Evolutionary conservation across 23 tunicate genomes (phyloP).

Genomic region (Trididemnum miniatum): DNA sequence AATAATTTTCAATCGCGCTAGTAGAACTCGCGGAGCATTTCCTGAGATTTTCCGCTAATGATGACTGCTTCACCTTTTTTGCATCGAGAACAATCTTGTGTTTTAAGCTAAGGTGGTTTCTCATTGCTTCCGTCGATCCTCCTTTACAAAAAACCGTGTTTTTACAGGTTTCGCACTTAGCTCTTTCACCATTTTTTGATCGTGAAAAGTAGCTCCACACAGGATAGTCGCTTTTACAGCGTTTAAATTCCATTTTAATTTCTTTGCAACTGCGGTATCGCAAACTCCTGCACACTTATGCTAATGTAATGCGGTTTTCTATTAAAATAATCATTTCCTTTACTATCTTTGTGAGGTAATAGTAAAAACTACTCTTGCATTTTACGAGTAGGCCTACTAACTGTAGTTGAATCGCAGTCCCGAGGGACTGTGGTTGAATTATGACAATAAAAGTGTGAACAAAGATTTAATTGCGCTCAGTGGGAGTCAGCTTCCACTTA

Average conservation of each 20-base stretch:
- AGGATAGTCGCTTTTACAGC: constrained; percentile 47
- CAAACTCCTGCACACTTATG: not conserved
- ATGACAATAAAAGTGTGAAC: constrained; percentile 27
- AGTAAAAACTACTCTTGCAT: constrained; percentile 9
- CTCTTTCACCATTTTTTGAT: constrained; percentile 65
- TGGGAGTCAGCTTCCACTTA: constrained; percentile 18
- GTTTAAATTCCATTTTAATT: constrained; percentile 31
- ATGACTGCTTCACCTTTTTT: constrained; percentile 38
- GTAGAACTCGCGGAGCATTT: too few species aligned
- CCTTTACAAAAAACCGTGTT: constrained; percentile 57
- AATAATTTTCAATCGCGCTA: not conserved
- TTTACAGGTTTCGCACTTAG: constrained; percentile 61
- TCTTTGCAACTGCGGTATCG: not conserved
- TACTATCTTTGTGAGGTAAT: not conserved
- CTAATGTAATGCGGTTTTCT: constrained; percentile 9
- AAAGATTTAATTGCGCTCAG: constrained; percentile 10
- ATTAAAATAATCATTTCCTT: constrained; percentile 15
- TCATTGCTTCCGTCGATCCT: constrained; percentile 61
- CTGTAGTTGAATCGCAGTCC: too few species aligned
- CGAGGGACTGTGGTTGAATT: too few species aligned
- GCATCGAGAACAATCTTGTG: constrained; percentile 52
- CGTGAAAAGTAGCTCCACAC: constrained; percentile 64
- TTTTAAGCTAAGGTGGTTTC: constrained; percentile 50
- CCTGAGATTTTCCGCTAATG: too few species aligned
- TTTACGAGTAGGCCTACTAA: not conserved